These are phyloP conservation scores for Blastobasis lacticolella DNA, from an alignment of 2,888 invertebrate species.

Conservation along the genomic window DNA sequence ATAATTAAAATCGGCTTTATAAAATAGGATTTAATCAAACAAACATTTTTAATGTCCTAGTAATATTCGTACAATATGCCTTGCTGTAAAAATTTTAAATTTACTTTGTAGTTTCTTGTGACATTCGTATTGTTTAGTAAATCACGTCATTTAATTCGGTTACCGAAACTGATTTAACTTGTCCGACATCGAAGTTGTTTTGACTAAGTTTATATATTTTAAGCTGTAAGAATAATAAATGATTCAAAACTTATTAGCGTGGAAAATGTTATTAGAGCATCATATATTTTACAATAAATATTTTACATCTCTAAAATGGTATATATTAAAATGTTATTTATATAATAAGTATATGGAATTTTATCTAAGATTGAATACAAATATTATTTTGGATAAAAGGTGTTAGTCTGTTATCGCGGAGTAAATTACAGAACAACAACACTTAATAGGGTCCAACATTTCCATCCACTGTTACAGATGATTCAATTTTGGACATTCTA, in stretches of 20 bases:
- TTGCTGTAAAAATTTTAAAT: constrained; percentile 33
- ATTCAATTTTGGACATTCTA: constrained; percentile 54
- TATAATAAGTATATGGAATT: constrained; percentile 38
- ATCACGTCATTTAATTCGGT: no score
- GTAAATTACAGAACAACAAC: constrained; percentile 38
- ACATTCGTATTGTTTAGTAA: no score
- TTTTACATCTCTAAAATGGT: constrained; percentile 50
- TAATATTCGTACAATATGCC: constrained; percentile 31
- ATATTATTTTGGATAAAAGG: constrained; percentile 38
- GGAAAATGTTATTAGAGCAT: constrained; percentile 47
- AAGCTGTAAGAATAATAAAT: no score
- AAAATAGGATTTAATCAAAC: constrained; percentile 35
- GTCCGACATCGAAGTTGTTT: no score
- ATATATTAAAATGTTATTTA: constrained; percentile 54
- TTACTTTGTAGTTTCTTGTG: no score
- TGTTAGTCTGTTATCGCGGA: constrained; percentile 52
- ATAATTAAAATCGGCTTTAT: constrained; percentile 49
- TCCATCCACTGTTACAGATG: constrained; percentile 64
- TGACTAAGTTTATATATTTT: no score
- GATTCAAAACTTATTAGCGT: no score
- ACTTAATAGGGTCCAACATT: constrained; percentile 66
- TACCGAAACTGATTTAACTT: no score
- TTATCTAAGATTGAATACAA: constrained; percentile 45
- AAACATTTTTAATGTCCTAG: constrained; percentile 40
- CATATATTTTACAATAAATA: constrained; percentile 42